These are phyloP conservation scores for Tipula lateralis DNA, from an alignment of 2,888 invertebrate genomes.

Conservation along the genomic window DNA sequence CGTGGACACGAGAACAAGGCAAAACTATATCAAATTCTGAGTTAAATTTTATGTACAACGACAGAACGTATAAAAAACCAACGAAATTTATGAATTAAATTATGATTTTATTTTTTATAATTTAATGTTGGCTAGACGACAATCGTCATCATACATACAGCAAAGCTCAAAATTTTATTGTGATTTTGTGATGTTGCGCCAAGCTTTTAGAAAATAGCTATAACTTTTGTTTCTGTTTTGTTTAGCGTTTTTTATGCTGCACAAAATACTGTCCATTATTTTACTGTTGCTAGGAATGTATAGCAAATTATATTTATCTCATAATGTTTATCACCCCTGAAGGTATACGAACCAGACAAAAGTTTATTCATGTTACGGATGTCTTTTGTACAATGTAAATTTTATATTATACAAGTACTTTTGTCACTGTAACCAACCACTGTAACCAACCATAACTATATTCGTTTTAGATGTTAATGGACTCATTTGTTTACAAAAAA, in stretches of 20 bases:
- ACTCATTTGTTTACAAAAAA: no score
- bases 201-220: not conserved
- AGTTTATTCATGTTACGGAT: not conserved
- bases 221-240: not conserved
- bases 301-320: not conserved
- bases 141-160: not conserved
- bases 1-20: not conserved
- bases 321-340: not conserved
- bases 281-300: not conserved
- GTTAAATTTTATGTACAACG: not conserved
- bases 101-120: not conserved
- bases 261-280: not conserved
- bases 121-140: not conserved
- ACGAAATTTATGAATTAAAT: conserved; percentile 19
- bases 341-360: not conserved
- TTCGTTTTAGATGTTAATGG: no score
- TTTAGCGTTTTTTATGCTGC: not conserved
- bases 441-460: no score
- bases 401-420: no score
- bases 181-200: not conserved
- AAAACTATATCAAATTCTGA: not conserved
- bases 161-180: not conserved
- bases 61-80: not conserved
- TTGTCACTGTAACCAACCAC: no score
- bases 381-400: no score